Evolutionary conservation across 1,140 invertebrate genomes (phyloP).

Genomic region (Tetramorium simillimum): DNA sequence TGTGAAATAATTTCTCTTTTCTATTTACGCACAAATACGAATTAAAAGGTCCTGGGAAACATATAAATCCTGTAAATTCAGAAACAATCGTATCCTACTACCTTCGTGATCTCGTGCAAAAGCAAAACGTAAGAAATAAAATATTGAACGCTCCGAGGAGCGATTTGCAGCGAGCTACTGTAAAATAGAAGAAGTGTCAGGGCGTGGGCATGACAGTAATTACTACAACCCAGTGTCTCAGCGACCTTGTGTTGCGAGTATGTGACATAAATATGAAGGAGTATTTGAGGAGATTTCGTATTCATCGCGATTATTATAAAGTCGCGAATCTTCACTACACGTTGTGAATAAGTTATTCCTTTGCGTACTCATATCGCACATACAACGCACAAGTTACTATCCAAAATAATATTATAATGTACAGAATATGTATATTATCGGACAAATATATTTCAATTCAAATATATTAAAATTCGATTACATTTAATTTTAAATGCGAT

Average conservation of each 20-base stretch:
- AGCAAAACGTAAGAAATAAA: constrained; percentile 39
- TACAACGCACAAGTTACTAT: neutral
- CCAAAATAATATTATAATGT: neutral
- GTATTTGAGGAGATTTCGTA: constrained; percentile 15
- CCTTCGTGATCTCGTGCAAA: constrained; percentile 52
- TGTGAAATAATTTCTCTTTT: neutral
- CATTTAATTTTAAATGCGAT: constrained; percentile 26
- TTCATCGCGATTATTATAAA: constrained; percentile 5
- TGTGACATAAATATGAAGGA: constrained; percentile 48
- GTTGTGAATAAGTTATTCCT: neutral
- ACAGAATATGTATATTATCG: neutral
- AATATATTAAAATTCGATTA: neutral
- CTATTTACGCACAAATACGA: neutral
- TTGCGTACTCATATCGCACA: constrained; percentile 26
- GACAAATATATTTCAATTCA: neutral
- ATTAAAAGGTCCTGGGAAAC: neutral
- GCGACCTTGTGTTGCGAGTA: constrained; percentile 80
- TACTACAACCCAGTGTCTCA: constrained; percentile 84
- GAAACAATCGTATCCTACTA: constrained; percentile 12
- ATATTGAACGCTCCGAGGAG: constrained; percentile 54
- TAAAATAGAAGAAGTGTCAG: constrained; percentile 78
- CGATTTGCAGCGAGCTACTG: constrained; percentile 63
- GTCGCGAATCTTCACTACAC: neutral
- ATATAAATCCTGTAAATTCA: constrained; percentile 28
- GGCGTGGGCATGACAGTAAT: constrained; percentile 83